Base-by-base conservation (phyloP, 1,140 invertebrate species). In the Lepidostoma basale region DNA sequence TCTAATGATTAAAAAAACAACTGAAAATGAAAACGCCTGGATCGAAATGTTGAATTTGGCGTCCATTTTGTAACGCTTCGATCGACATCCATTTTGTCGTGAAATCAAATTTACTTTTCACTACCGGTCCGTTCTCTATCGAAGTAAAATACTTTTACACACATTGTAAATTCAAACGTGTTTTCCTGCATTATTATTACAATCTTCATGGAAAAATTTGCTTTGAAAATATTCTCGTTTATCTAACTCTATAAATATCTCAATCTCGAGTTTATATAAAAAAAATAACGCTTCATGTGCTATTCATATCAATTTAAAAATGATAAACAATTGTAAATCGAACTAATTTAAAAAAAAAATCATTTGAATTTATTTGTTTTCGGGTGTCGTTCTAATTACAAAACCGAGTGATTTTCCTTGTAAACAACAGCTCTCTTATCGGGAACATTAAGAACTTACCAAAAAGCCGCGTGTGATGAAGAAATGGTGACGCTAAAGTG, bases 361-460 rank as follows among this genome's bases (percentile, higher is more conserved):
- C n/a, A n/a, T n/a, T n/a, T n/a, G n/a, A n/a, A n/a, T n/a, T n/a
- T n/a, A n/a, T n/a, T n/a, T n/a, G n/a, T n/a, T n/a, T n/a, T n/a
- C n/a, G n/a, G 5, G 30, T 33, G 30, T 6, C 30, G 12, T 33
- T 33, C 6, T 33, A 5, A 12, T 12, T 6, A 33, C 30, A 12
- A 33, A 47, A 47, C 4, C n/a, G 23, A 47, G 3, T 47, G 20
- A 47, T 8, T 49, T n/a, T 39, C 22, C 10, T n/a, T 59, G 5
- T 3, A 33, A 6, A 18, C 18, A 77, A 14, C 85, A 96, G 94
- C 92, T 75, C 85, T 95, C 60, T 87, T 97, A 70, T 90, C 93
- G 74, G 92, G 92, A 36, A 96, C 93, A 12, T 83, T 97, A 68
- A 87, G 91, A 74, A 96, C 93, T 59, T 94, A 94, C 80, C 92